These are phyloP conservation scores for Drosophila neoperkinsi DNA, from an alignment of 2,888 invertebrate genomes.

Conservation along the genomic window DNA sequence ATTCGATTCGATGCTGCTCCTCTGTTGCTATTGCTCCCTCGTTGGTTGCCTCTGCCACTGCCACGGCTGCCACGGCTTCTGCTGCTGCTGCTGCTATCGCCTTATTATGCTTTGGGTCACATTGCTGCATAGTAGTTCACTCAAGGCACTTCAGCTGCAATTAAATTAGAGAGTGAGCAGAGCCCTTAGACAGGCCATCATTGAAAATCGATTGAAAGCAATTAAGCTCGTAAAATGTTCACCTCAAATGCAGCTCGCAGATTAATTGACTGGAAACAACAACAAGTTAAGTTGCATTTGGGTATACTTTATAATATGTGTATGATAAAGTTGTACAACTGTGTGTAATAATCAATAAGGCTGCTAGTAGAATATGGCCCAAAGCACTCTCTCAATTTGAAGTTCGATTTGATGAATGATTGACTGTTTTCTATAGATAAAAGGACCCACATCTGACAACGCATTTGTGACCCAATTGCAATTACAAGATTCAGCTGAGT, in stretches of 20 bases:
- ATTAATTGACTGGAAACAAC: neutral
- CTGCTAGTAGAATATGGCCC: neutral
- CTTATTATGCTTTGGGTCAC: slow-evolving; percentile 36
- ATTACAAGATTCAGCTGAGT: neutral
- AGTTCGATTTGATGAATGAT: neutral
- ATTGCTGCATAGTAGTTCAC: slow-evolving; percentile 42
- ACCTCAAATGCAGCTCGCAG: neutral
- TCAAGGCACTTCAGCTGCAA: slow-evolving; percentile 53
- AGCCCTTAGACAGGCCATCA: neutral
- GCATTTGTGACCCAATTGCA: neutral
- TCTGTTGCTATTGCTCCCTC: slow-evolving; percentile 30
- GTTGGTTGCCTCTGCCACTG: slow-evolving; percentile 11
- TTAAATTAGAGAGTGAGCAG: slow-evolving; percentile 12
- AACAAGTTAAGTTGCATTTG: neutral
- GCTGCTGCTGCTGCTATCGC: slow-evolving; percentile 21
- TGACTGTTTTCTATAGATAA: neutral
- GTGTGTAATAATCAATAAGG: neutral
- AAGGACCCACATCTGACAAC: neutral
- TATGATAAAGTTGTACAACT: neutral
- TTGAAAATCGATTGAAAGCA: slow-evolving; percentile 39
- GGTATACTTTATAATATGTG: neutral
- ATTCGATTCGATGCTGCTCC: slow-evolving; percentile 28
- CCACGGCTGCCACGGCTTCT: slow-evolving; percentile 8
- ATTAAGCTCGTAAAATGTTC: slow-evolving; percentile 12
- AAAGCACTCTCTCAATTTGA: neutral